Base-by-base conservation (phyloP, 2,888 invertebrate species). In the Phrixothrix hirtus region DNA sequence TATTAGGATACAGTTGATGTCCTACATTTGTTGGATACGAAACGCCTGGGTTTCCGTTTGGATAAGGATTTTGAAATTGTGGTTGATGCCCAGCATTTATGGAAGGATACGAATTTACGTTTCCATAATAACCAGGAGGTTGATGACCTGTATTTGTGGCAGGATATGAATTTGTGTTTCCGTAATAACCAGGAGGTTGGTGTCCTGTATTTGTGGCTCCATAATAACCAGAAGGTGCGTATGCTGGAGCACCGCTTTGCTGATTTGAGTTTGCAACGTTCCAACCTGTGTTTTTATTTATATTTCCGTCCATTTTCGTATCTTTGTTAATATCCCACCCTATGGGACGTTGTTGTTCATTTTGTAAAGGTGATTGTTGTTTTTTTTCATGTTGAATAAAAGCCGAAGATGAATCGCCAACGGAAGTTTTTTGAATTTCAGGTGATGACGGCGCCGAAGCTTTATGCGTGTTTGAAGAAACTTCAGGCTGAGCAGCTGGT, bases 251-350 rank as follows among this genome's bases (percentile, higher is more conserved):
- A 26, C 29, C 16, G 12, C 32, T 11, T 27, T 25, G 44, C 29
- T 37, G 26, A 21, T 49, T 41, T 5, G 46, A 16, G 15, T 35
- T 37, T 21, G 32, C 44, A 4, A 46, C 45, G 13, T 58, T 58
- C 58, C 58, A 58, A 1, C 55, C 58, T 0, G 48, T 37, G n/a
- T 59, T 48, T 55, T 47, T 59, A 21, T 38, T 59, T 13, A 47
- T 16, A 11, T 41, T 36, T 2, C 17, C 11, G 1, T 46, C 47
- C 5, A 25, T 17, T 7, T 29, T 41, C 5, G 12, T 30, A 27
- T 25, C 21, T 29, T 43, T 43, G 5, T 42, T 47, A 14, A 30
- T 48, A 34, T 54, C 38, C 54, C 54, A 54, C 4, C 54, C 54
- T 15, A 54, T 44, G 1, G 54, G 54, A 13, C 29, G 13, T 34